These are phyloP conservation scores for Diuraphis noxia DNA, from an alignment of 1,140 invertebrate genomes.

Conservation along the genomic window DNA sequence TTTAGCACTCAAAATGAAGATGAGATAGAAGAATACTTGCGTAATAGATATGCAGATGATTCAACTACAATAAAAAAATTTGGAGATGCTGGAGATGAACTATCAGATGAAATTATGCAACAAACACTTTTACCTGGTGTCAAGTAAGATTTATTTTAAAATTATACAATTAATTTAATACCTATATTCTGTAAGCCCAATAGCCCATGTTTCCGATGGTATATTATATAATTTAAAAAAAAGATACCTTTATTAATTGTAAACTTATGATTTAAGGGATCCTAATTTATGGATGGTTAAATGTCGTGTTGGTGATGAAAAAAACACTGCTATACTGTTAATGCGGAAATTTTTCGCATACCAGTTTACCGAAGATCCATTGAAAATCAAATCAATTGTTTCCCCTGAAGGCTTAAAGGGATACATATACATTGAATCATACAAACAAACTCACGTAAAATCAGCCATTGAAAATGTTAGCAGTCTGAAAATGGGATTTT, in stretches of 20 bases:
- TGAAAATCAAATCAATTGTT: constrained; percentile 95
- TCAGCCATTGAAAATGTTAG: constrained; percentile 92
- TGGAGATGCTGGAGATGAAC: constrained; percentile 91
- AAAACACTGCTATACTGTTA: constrained; percentile 82
- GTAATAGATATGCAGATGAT: constrained; percentile 92
- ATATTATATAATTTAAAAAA: no score
- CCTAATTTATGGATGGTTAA: constrained; percentile 99
- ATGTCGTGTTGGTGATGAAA: constrained; percentile 96
- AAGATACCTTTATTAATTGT: no score
- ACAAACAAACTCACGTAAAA: constrained; percentile 97
- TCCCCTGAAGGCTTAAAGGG: constrained; percentile 97
- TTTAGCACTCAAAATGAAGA: constrained; percentile 83
- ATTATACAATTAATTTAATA: no score
- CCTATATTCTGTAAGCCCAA: no score
- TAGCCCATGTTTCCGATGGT: no score
- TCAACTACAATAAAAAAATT: constrained; percentile 79
- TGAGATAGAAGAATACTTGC: constrained; percentile 94
- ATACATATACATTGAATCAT: constrained; percentile 97
- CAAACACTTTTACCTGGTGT: constrained; percentile 94
- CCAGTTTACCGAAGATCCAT: constrained; percentile 80
- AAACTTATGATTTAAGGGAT: constrained; percentile 67
- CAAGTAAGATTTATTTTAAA: constrained; percentile 73
- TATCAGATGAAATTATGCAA: constrained; percentile 97
- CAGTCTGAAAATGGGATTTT: constrained; percentile 83
- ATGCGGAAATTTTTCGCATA: constrained; percentile 97